Evolutionary conservation across 1,140 invertebrate species (phyloP).

Genomic region (Stegodyphus dumicola): DNA sequence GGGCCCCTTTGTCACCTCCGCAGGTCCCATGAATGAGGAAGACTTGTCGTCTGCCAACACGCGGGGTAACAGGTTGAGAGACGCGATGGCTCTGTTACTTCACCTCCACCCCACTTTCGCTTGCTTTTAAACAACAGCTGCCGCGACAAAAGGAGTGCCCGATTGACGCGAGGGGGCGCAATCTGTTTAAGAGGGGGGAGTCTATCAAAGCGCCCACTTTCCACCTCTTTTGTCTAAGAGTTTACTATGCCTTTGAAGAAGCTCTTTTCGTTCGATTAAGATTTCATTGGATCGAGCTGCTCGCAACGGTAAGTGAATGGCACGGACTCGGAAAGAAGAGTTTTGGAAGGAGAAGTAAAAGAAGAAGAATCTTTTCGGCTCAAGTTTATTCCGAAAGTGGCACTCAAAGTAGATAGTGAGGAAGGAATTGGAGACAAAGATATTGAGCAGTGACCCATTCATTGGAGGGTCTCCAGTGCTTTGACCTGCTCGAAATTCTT

Average conservation of each 20-base stretch:
- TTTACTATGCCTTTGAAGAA: conserved; percentile 32
- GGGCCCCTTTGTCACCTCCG: conserved; percentile 45
- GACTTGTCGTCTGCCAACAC: conserved; percentile 54
- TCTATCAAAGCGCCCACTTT: conserved; percentile 18
- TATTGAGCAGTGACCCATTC: neutral
- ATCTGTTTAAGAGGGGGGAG: neutral
- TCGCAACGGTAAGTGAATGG: neutral
- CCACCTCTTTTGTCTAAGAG: conserved; percentile 31
- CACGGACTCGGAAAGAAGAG: neutral
- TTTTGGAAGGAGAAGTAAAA: neutral
- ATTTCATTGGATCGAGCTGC: conserved; percentile 41
- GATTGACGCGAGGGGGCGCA: conserved; percentile 27
- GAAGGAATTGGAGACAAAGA: conserved; percentile 52
- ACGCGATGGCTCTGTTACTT: neutral
- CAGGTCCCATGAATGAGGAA: conserved; percentile 12
- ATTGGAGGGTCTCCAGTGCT: neutral
- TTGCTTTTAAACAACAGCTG: conserved; percentile 58
- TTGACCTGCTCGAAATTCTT: conserved; percentile 25
- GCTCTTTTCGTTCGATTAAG: conserved; percentile 56
- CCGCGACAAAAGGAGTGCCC: conserved; percentile 31
- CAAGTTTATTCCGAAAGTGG: conserved; percentile 33
- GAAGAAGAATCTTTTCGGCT: neutral
- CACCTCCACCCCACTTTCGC: neutral
- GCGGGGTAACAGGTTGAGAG: conserved; percentile 55
- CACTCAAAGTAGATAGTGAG: conserved; percentile 16